Base-by-base conservation (phyloP, 2,888 invertebrate species). In the Emmelina monodactyla region DNA sequence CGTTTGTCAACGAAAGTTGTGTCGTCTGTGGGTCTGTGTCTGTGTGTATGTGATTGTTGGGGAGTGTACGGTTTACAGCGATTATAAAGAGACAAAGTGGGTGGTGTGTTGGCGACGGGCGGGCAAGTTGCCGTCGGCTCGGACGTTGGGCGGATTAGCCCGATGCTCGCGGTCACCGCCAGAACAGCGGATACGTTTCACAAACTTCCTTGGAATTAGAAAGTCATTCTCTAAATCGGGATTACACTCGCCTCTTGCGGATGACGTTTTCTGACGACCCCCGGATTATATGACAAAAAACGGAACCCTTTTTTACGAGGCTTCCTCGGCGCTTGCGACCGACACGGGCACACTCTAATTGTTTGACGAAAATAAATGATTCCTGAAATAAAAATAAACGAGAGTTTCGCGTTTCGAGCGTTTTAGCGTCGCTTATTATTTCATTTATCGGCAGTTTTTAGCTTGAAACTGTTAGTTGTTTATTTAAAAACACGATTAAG, bases 281-380 rank as follows among this genome's bases (percentile, higher is more conserved):
- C 41, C 49, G 65, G 64, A 64, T 68, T 69, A 68, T 67, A 61
- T 63, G 64, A 60, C 67, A 71, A 71, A 73, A 71, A 73, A 66
- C 49, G 55, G 62, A 58, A 70, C 67, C 72, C 70, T 66, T 75
- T 70, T 71, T 67, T 61, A 47, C 49, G 45, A n/a, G 49, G 53
- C 55, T 58, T n/a, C 46, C 45, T 52, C 56, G 60, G 59, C 62
- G 25, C 66, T 60, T 62, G 63, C 59, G 49, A 50, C 47, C 62
- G 61, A 68, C 63, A 59, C 55, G 58, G 51, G 55, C 60, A 49
- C 61, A 54, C 58, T 67, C 68, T 75, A 76, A 76, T 76, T 76
- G 72, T 70, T 73, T 71, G 70, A 76, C 73, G 72, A 71, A 72
- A 78, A 78, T 71, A 78, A 78, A 76, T 78, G 72, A 75, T 71